Evolutionary conservation across 2,888 invertebrate genomes (phyloP).

Genomic region (Cylloceria caligata): DNA sequence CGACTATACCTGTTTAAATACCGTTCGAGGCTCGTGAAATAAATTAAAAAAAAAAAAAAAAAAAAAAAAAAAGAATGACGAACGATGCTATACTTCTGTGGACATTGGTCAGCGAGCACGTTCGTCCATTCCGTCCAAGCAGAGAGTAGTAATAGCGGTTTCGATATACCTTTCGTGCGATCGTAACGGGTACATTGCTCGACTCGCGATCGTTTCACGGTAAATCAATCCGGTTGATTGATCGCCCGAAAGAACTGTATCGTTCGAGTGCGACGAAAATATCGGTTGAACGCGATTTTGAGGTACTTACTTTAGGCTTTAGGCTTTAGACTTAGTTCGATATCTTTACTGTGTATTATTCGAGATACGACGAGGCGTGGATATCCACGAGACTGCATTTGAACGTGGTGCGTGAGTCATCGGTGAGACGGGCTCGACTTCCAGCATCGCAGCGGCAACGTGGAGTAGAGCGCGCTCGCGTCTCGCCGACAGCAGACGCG

Average conservation of each 20-base stretch:
- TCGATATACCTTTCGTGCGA: slow-evolving; percentile 19
- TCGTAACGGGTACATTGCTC: slow-evolving; percentile 26
- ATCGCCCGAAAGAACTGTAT: slow-evolving; percentile 42
- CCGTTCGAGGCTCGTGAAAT: slow-evolving; percentile 41
- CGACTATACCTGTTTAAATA: slow-evolving; percentile 42
- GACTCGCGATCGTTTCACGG: slow-evolving; percentile 10
- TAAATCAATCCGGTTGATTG: slow-evolving; percentile 60
- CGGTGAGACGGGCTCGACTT: slow-evolving; percentile 27
- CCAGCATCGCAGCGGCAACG: slow-evolving; percentile 28
- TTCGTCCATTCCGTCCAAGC: slow-evolving; percentile 40
- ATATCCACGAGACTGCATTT: neutral
- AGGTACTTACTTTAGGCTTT: neutral
- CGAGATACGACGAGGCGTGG: slow-evolving; percentile 7
- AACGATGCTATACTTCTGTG: slow-evolving; percentile 38
- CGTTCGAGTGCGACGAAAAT: slow-evolving; percentile 33
- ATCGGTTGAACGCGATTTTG: slow-evolving; percentile 31
- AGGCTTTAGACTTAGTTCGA: slow-evolving; percentile 27
- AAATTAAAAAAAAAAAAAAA: slow-evolving; percentile 26
- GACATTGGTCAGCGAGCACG: slow-evolving; percentile 50
- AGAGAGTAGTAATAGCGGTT: slow-evolving; percentile 22
- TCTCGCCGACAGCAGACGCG: slow-evolving; percentile 49
- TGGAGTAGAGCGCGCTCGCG: slow-evolving; percentile 19
- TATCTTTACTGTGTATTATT: slow-evolving; percentile 45
- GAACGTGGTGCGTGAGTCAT: slow-evolving; percentile 53
- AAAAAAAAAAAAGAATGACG: slow-evolving; percentile 15